These are phyloP conservation scores for Sialis fuliginosa DNA, from an alignment of 2,888 invertebrate genomes.

Conservation along the genomic window DNA sequence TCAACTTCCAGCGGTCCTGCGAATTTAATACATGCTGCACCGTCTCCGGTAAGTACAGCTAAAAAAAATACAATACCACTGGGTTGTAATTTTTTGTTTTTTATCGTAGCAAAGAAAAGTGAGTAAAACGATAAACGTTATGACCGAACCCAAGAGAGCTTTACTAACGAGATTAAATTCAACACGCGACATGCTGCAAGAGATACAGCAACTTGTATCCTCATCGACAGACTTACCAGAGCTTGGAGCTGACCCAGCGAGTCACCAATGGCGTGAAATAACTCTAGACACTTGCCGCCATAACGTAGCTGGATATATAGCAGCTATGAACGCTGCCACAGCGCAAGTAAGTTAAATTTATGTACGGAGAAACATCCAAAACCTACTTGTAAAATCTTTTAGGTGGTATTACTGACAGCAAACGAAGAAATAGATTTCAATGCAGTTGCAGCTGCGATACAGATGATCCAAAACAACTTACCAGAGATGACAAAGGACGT, in stretches of 20 bases:
- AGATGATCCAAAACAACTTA: conserved; percentile 89
- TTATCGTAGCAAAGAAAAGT: conserved; percentile 45
- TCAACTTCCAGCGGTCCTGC: conserved; percentile 82
- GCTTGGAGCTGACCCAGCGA: conserved; percentile 67
- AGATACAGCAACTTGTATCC: conserved; percentile 56
- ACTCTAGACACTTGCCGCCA: conserved; percentile 90
- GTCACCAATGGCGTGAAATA: conserved; percentile 86
- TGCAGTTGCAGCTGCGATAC: conserved; percentile 92
- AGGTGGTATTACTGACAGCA: conserved; percentile 72
- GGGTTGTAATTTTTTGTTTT: conserved; percentile 6
- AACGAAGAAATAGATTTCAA: conserved; percentile 88
- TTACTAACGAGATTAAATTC: conserved; percentile 77
- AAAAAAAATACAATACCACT: conserved; percentile 9
- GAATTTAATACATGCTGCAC: conserved; percentile 47
- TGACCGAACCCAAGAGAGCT: conserved; percentile 85
- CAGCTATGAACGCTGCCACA: conserved; percentile 98
- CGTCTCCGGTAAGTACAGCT: conserved; percentile 13
- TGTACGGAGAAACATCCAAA: too few species aligned
- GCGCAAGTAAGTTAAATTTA: conserved; percentile 52
- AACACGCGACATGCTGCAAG: conserved; percentile 74
- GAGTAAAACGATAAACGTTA: conserved; percentile 66
- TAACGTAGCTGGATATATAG: conserved; percentile 90
- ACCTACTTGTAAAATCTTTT: not conserved
- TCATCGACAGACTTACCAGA: conserved; percentile 44
- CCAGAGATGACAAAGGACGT: conserved; percentile 91